Evolutionary conservation across 2,888 invertebrate species (phyloP).

Genomic region (Artemia sp.): DNA sequence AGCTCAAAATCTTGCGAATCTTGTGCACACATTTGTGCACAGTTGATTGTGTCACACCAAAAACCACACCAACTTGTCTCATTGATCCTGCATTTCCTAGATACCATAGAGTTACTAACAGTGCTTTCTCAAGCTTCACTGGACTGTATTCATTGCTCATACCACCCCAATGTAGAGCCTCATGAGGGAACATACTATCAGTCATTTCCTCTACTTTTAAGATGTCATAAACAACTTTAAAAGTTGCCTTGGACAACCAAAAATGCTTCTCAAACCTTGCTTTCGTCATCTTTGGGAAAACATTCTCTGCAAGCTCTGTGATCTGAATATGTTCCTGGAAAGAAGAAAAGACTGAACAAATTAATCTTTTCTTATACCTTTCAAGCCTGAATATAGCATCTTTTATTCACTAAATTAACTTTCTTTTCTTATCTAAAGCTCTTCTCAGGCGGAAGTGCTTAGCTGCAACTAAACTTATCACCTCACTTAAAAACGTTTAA

Average conservation of each 20-base stretch:
- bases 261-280: not conserved
- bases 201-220: not conserved
- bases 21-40: not conserved
- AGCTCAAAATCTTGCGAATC: not conserved
- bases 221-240: not conserved
- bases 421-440: too few relatives aligned
- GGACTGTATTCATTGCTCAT: not conserved
- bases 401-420: too few relatives aligned
- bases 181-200: not conserved
- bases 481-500: too few relatives aligned
- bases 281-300: not conserved
- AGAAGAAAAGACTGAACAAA: not conserved
- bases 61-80: conserved; percentile 1
- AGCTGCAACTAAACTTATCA: too few relatives aligned
- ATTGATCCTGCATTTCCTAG: conserved; percentile 5
- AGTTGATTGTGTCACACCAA: not conserved
- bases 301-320: not conserved
- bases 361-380: not conserved
- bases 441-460: too few relatives aligned
- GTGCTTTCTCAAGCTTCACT: not conserved
- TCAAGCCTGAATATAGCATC: too few relatives aligned
- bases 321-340: conserved; percentile 6
- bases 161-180: not conserved
- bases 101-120: not conserved
- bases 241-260: not conserved